Conservation (phyloP, 2,888 invertebrate species). For the Kuschelorhynchus macadamiae region DNA sequence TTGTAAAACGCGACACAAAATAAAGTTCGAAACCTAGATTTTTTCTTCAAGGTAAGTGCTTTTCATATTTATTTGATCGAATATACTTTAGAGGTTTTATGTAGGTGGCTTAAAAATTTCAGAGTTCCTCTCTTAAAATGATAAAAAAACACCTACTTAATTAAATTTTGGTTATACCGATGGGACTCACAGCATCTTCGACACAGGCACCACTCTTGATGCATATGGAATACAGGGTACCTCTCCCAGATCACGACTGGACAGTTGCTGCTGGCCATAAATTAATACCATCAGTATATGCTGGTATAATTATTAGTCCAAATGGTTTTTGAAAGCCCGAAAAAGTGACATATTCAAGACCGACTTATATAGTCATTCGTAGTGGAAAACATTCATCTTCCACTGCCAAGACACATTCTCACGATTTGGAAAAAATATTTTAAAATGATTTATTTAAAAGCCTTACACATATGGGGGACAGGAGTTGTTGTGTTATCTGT, state of each 20-base stretch:
- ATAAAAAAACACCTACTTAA: too few species aligned
- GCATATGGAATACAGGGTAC: conserved; percentile 15
- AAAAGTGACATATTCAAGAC: conserved; percentile 58
- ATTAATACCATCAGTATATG: conserved; percentile 51
- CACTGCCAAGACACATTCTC: background rate
- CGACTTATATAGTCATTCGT: conserved; percentile 61
- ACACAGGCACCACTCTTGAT: background rate
- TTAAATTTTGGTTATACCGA: too few species aligned
- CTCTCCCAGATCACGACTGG: conserved; percentile 50
- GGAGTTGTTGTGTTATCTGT: conserved; percentile 55
- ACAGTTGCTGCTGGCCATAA: conserved; percentile 48
- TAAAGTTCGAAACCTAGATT: too few species aligned
- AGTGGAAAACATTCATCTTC: conserved; percentile 53
- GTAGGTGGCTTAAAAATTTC: too few species aligned
- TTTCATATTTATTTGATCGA: too few species aligned
- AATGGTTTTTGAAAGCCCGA: conserved; percentile 6
- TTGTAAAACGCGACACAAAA: too few species aligned
- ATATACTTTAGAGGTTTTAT: too few species aligned
- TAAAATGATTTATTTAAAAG: background rate
- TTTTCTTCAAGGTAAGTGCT: too few species aligned
- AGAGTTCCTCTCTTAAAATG: too few species aligned
- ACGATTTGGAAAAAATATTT: background rate
- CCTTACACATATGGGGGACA: too few species aligned
- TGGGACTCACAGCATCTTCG: too few species aligned
- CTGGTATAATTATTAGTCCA: conserved; percentile 48